Evolutionary conservation across 2,888 invertebrate genomes (phyloP).

Genomic region (Amorpha juglandis): DNA sequence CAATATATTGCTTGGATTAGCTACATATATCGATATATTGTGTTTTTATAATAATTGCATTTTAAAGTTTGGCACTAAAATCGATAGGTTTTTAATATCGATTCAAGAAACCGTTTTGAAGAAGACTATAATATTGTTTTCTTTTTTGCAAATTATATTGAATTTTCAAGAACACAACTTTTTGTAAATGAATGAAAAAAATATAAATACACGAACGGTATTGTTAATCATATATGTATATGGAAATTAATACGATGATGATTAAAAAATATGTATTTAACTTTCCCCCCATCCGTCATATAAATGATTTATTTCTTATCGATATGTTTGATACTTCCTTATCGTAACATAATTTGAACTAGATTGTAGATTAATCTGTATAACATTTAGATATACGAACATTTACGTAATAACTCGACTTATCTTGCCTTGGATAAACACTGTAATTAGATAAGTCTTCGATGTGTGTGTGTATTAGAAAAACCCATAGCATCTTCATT

Average conservation of each 20-base stretch:
- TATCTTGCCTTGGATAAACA: slow-evolving; percentile 43
- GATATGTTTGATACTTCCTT: not conserved
- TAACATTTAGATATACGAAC: slow-evolving; percentile 26
- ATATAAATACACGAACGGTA: not conserved
- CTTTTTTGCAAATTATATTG: not conserved
- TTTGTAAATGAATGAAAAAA: not conserved
- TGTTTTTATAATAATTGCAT: not conserved
- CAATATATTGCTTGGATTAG: not conserved
- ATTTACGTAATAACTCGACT: slow-evolving; percentile 35
- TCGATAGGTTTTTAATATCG: not conserved
- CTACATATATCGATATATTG: not conserved
- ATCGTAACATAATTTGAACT: slow-evolving; percentile 9
- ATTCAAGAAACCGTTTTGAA: not conserved
- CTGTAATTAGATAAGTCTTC: slow-evolving; percentile 42
- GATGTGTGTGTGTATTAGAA: slow-evolving; percentile 37
- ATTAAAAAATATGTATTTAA: not conserved
- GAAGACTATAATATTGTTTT: not conserved
- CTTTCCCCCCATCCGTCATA: not conserved
- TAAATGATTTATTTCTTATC: slow-evolving; percentile 2
- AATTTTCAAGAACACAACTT: not conserved
- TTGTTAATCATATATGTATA: not conserved
- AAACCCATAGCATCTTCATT: slow-evolving; percentile 41
- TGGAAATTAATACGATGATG: not conserved
- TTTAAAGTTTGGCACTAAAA: not conserved
- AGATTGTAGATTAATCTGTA: slow-evolving; percentile 27